A percentile compares a stretch with the other conserved stretches of the same genome.
phyloP scores from a whole-genome alignment of 2,113 vertebrate species.

The Leptosomus discolor region DNA sequence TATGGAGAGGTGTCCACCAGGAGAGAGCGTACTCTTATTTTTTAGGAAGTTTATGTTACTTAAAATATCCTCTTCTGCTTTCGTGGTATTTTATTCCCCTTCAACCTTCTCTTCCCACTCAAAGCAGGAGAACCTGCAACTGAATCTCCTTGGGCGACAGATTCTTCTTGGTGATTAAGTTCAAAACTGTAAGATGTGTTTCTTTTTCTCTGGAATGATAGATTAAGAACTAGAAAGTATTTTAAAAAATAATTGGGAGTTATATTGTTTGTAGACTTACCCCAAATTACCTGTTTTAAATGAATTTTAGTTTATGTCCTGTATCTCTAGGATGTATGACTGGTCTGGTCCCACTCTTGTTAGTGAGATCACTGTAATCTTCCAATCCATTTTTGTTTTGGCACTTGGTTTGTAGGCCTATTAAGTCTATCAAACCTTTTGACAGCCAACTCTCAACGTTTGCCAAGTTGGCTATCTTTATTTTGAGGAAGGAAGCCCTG shows the following conservation, averaged over 20 bases:
- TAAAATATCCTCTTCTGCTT: not conserved
- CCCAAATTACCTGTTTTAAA: not conserved
- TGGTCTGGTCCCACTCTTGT: not conserved
- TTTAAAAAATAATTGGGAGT: not conserved
- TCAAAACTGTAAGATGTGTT: not conserved
- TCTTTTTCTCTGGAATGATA: not conserved
- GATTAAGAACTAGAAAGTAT: not conserved
- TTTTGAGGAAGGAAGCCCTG: not conserved
- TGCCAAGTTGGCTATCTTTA: not conserved
- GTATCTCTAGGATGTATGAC: not conserved
- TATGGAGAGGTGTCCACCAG: not conserved
- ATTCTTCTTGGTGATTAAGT: not conserved
- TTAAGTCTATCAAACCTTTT: not conserved
- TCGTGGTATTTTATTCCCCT: not conserved
- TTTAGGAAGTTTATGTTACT: not conserved
- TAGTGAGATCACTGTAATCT: not conserved
- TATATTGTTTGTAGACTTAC: not conserved
- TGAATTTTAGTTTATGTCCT: not conserved
- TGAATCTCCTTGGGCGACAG: rapidly evolving
- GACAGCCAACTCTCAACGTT: not conserved
- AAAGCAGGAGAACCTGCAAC: not conserved
- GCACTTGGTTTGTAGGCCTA: not conserved
- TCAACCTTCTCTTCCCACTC: not conserved
- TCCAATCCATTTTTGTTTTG: not conserved
- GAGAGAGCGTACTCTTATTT: not conserved